A percentile compares a stretch with the other conserved stretches of the same genome.
Conservation (phyloP, 2,888 invertebrate species). For the Tuta absoluta region DNA sequence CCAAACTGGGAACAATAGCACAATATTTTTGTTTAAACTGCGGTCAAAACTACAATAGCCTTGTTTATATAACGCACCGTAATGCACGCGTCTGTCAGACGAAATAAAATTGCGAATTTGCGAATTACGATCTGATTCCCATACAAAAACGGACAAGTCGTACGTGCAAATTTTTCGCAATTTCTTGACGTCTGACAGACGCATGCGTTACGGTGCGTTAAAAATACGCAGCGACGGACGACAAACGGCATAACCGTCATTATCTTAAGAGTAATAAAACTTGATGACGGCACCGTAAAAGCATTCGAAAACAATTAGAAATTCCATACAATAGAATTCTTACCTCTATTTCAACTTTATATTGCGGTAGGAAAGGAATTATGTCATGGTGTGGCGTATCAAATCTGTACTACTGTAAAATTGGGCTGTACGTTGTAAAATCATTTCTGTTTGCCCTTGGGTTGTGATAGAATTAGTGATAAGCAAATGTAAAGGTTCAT, state of each 20-base stretch:
- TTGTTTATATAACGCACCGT: too few species aligned
- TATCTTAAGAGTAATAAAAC: conserved; percentile 4
- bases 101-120: too few species aligned
- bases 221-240: too few species aligned
- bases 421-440: conserved; percentile 24
- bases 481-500: background rate
- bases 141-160: too few species aligned
- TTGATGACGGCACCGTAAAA: conserved; percentile 6
- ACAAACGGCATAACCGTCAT: background rate
- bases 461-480: background rate
- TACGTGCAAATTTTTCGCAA: too few species aligned
- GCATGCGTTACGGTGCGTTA: too few species aligned
- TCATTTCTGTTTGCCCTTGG: conserved; percentile 26
- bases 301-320: background rate
- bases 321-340: conserved; percentile 1
- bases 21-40: background rate
- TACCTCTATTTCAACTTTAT: background rate
- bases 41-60: background rate
- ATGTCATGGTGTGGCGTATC: conserved; percentile 26
- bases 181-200: too few species aligned
- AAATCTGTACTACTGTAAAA: conserved; percentile 31
- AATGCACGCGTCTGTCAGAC: too few species aligned
- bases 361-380: conserved; percentile 17
- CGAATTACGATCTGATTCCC: too few species aligned
- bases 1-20: too few species aligned